Percentiles rank a stretch among this genome's conserved stretches.
Conservation (phyloP, 2,888 invertebrate genomes). For the Cyrtodaria siliqua region DNA sequence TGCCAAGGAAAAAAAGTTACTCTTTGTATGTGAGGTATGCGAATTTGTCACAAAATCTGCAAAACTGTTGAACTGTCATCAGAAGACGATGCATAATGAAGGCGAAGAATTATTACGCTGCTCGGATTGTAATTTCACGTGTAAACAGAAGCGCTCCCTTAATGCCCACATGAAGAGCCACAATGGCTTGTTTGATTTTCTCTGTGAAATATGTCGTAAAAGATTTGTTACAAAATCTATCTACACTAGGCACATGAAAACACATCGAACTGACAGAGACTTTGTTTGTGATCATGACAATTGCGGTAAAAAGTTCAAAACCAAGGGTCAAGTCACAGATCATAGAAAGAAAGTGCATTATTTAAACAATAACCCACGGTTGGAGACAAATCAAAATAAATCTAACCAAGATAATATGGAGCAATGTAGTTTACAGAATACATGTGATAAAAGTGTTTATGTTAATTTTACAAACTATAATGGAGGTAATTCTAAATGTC, state of each 20-base stretch:
- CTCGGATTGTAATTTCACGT: conserved; percentile 30
- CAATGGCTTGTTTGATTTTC: conserved; percentile 25
- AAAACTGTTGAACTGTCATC: conserved; percentile 28
- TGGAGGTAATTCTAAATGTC: no score
- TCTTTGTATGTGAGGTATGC: conserved; percentile 19
- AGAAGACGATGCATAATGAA: conserved; percentile 20
- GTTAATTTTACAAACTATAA: no score
- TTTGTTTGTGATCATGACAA: conserved; percentile 18
- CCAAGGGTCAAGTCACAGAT: conserved; percentile 46
- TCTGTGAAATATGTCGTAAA: conserved; percentile 43
- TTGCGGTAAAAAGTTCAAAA: conserved; percentile 38
- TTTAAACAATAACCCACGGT: background rate
- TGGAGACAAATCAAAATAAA: no score
- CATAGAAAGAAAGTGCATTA: conserved; percentile 40
- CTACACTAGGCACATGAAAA: conserved; percentile 39
- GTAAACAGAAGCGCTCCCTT: conserved; percentile 34
- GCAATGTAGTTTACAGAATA: no score
- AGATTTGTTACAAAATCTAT: conserved; percentile 34
- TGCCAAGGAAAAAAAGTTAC: background rate
- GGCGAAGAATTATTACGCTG: conserved; percentile 21
- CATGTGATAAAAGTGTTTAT: no score
- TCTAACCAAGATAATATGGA: no score
- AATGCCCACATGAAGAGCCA: conserved; percentile 24
- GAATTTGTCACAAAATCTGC: conserved; percentile 22
- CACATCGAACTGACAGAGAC: conserved; percentile 18